Conservation (phyloP, 1,140 invertebrate species). For the Bombus balteatus region DNA sequence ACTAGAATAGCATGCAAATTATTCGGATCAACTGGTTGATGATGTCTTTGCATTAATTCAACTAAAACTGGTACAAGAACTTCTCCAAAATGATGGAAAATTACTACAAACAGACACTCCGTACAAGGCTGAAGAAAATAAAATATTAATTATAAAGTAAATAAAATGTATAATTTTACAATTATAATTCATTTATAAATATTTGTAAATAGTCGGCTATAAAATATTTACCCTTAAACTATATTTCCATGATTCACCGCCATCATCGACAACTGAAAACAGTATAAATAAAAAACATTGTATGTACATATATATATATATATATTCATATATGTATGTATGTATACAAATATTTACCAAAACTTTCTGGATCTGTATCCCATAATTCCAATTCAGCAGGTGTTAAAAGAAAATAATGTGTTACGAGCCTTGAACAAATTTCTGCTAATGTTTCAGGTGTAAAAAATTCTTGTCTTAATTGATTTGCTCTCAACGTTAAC, state of each 20-base stretch:
- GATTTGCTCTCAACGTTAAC: conserved; percentile 85
- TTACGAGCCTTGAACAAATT: conserved; percentile 92
- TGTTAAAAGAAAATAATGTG: conserved; percentile 94
- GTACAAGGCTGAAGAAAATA: conserved; percentile 89
- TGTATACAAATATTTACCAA: conserved; percentile 83
- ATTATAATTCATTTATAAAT: conserved; percentile 11
- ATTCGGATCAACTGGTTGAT: conserved; percentile 85
- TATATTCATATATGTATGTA: not conserved
- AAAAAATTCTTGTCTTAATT: conserved; percentile 89
- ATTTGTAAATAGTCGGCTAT: conserved; percentile 14
- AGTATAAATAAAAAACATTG: not conserved
- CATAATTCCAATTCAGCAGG: conserved; percentile 93
- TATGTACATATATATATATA: not conserved
- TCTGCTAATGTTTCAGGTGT: conserved; percentile 87
- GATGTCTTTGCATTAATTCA: conserved; percentile 86
- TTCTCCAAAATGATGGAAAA: conserved; percentile 91
- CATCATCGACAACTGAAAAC: conserved; percentile 89
- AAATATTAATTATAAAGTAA: conserved; percentile 64
- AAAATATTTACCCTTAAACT: conserved; percentile 88
- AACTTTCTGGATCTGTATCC: conserved; percentile 95
- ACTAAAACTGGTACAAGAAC: conserved; percentile 89
- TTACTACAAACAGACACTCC: conserved; percentile 91
- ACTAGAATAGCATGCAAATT: conserved; percentile 91
- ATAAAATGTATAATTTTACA: conserved; percentile 12
- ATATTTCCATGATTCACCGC: conserved; percentile 96